Conservation (phyloP, 2,888 invertebrate genomes). For the Lasioglossum figueresi region DNA sequence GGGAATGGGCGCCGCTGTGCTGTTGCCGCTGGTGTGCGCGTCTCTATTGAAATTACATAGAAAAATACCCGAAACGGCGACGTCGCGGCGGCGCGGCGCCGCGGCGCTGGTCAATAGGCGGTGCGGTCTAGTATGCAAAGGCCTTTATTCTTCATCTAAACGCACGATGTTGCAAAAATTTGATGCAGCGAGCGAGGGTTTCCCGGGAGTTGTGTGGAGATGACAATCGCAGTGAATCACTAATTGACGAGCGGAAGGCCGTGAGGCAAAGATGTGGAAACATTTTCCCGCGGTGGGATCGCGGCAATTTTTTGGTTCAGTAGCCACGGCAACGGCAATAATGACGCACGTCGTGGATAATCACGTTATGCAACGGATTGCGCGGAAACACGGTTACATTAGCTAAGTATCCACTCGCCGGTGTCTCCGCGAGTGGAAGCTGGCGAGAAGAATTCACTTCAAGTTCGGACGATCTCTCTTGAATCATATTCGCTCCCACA, state of each 20-base stretch:
- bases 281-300: not conserved
- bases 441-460: not conserved
- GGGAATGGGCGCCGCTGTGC: no score
- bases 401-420: slow-evolving; percentile 21
- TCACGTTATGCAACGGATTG: slow-evolving; percentile 46
- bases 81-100: no score
- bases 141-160: no score
- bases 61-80: no score
- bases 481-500: not conserved
- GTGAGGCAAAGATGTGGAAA: not conserved
- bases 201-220: not conserved
- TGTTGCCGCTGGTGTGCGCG: no score
- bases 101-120: no score
- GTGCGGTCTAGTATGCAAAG: no score
- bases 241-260: not conserved
- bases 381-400: slow-evolving; percentile 41
- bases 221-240: not conserved
- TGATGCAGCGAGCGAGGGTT: not conserved
- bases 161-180: not conserved
- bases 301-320: slow-evolving; percentile 43
- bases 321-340: slow-evolving; percentile 23
- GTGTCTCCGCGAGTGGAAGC: not conserved
- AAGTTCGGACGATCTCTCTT: not conserved
- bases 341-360: slow-evolving; percentile 50
- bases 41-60: no score